Evolutionary conservation across 2,113 vertebrate species (phyloP), one percentile per base, ranked within the genome.

Genomic region (Nerophis lumbriciformis): DNA sequence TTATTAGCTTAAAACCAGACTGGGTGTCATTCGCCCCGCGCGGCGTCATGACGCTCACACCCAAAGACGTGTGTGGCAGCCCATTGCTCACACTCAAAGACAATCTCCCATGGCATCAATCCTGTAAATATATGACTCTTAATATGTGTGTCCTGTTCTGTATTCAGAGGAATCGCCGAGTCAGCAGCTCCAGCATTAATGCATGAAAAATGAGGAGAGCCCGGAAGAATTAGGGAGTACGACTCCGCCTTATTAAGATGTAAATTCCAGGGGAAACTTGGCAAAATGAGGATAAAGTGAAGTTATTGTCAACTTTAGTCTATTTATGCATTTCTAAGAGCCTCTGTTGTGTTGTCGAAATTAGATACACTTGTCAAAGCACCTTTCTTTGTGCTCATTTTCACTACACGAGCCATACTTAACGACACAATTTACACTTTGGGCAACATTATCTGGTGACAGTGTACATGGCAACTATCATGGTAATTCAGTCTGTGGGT

Each of bases 111-210:
- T 83, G 83, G 80, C 79, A 85, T 90, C 82, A 87, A 87, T 90
- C 86, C 80, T 79, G 85, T 88, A 90, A 88, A 90, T 89, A 90
- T 86, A 88, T 75, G 81, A 86, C 81, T 85, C 82, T 86, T 88
- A 89, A 88, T 88, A 85, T 86, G 80, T 84, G 84, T 85, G 83
- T 88, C 75, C 83, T 86, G 77, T 83, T 89, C 80, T 87, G 82
- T 88, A 86, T 89, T 88, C 88, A 79, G 82, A 81, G 78, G 84
- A 89, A 87, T 73, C 74, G 88, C 82, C 64, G 58, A 86, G 87
- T 90, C 88, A 90, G 90, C 88, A 86, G 83, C 87, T 86, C 75
- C 59, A 81, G 86, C 84, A 88, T 90, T 88, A 89, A 90, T 88
- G 83, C 85, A 88, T 91, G 87, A 90, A 84, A 88, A 89, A 91